Evolutionary conservation across 1,140 invertebrate species (phyloP).

Genomic region (Hylyphantes graminicola): DNA sequence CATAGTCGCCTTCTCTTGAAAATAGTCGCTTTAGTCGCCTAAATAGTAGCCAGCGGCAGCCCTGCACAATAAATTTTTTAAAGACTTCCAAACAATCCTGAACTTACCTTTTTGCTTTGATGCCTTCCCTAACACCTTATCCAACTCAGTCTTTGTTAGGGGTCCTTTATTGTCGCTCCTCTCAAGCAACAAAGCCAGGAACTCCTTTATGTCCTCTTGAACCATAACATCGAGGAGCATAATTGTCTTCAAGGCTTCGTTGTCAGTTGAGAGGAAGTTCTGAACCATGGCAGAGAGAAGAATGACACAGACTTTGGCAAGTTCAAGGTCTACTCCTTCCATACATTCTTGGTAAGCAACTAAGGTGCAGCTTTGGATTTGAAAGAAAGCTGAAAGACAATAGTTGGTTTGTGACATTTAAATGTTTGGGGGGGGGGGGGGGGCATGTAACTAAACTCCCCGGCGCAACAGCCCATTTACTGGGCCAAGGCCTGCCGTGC

Average conservation of each 20-base stretch:
- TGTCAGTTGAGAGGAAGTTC: background rate
- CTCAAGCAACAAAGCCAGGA: background rate
- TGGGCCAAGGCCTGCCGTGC: too few species aligned
- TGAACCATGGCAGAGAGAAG: background rate
- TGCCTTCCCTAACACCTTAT: background rate
- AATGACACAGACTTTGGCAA: conserved; percentile 25
- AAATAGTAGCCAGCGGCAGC: too few species aligned
- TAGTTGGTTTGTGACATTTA: background rate
- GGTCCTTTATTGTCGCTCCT: background rate
- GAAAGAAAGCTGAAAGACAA: conserved; percentile 6
- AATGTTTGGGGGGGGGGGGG: background rate
- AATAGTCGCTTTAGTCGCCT: too few species aligned
- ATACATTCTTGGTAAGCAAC: conserved; percentile 3
- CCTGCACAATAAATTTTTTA: too few species aligned
- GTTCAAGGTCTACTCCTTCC: conserved; percentile 10
- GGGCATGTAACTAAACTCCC: too few species aligned
- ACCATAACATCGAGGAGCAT: background rate
- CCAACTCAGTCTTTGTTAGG: background rate
- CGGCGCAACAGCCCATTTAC: too few species aligned
- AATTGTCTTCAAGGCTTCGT: background rate
- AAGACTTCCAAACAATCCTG: too few species aligned
- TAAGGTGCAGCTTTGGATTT: background rate
- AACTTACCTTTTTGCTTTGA: background rate
- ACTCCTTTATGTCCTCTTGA: conserved; percentile 24
- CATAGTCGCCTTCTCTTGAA: too few species aligned